Percentiles rank a stretch among this genome's conserved stretches.
Evolutionary conservation across 2,888 invertebrate genomes (phyloP).

Genomic region (Andrena chrysosceles): DNA sequence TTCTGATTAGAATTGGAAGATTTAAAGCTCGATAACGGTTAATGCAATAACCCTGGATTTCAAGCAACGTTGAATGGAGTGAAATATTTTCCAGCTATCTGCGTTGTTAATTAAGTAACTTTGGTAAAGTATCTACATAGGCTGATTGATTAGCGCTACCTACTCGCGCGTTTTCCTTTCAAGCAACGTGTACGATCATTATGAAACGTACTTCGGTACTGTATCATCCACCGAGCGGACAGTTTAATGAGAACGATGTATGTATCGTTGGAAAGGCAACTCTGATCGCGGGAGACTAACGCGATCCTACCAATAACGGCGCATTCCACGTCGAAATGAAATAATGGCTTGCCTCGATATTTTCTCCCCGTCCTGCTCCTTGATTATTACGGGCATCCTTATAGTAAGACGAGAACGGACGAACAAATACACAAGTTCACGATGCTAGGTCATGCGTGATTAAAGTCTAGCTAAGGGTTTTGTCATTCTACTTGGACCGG

Average conservation of each 20-base stretch:
- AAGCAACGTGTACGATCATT: conserved; percentile 47
- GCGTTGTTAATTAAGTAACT: not conserved
- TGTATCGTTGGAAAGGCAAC: not conserved
- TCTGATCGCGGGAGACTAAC: not conserved
- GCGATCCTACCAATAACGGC: conserved; percentile 7
- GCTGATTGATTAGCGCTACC: not conserved
- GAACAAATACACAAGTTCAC: conserved; percentile 70
- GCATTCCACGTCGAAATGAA: not conserved
- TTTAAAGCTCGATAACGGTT: not conserved
- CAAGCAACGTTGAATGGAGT: not conserved
- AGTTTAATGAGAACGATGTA: not conserved
- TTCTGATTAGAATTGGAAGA: not conserved
- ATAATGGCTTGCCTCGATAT: conserved; percentile 4
- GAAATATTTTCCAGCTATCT: not conserved
- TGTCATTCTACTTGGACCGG: conserved; percentile 61
- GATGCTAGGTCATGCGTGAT: conserved; percentile 77
- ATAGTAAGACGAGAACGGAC: conserved; percentile 37
- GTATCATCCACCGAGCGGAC: not conserved
- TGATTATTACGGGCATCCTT: conserved; percentile 8
- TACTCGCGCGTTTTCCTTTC: not conserved
- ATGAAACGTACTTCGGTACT: not conserved
- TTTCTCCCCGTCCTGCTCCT: conserved; percentile 4
- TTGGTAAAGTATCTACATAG: not conserved
- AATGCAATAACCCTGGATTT: not conserved
- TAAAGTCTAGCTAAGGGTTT: conserved; percentile 67